These are phyloP conservation scores for Phalacrocorax carbo DNA, from an alignment of 2,113 vertebrate species.

Conservation along the genomic window DNA sequence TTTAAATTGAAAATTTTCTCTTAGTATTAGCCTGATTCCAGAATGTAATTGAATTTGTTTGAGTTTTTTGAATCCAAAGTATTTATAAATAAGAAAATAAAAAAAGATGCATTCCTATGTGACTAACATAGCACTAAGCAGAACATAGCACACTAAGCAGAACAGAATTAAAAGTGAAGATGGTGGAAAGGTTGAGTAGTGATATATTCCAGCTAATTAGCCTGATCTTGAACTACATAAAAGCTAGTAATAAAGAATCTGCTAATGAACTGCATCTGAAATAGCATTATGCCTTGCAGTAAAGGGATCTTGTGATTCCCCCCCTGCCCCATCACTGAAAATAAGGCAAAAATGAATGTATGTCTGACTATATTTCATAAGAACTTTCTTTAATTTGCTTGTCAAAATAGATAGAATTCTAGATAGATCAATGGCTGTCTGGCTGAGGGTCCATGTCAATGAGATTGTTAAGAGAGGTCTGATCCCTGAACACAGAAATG, in stretches of 20 bases:
- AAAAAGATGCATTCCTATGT: neutral
- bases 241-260: neutral
- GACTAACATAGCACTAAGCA: neutral
- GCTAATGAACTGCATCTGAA: neutral
- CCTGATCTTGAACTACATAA: neutral
- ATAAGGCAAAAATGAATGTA: neutral
- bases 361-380: neutral
- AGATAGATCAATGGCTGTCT: neutral
- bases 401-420: too few species aligned
- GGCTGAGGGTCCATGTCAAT: neutral
- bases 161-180: neutral
- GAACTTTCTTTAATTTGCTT: neutral
- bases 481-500: neutral
- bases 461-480: neutral
- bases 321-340: neutral
- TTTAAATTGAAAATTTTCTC: slow-evolving; percentile 17
- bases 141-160: neutral
- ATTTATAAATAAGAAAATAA: neutral
- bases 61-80: neutral
- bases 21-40: neutral
- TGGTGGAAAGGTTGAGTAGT: neutral
- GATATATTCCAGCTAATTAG: neutral
- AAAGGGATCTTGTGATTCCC: neutral
- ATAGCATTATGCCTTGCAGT: neutral
- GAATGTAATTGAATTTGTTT: neutral